Conservation (phyloP, 2,888 invertebrate species). For the Latrodectus elegans region DNA sequence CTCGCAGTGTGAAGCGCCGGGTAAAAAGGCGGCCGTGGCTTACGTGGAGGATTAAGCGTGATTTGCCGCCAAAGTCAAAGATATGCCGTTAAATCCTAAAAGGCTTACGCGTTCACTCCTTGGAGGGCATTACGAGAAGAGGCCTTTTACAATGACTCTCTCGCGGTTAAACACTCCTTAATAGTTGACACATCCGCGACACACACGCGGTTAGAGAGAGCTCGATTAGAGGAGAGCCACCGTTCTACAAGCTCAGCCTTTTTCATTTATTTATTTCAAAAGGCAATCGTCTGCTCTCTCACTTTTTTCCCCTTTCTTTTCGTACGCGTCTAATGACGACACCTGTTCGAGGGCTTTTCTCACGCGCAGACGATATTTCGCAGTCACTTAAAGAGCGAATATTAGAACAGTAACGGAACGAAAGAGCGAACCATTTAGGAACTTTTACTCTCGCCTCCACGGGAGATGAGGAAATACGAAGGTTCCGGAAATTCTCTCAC, state of each 20-base stretch:
- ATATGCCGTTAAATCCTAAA: constrained; percentile 70
- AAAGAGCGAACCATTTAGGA: not conserved
- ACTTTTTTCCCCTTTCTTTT: not conserved
- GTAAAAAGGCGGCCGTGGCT: constrained; percentile 69
- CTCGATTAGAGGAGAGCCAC: constrained; percentile 35
- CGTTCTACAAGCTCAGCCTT: constrained; percentile 19
- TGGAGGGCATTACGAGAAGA: constrained; percentile 66
- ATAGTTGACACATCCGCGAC: constrained; percentile 68
- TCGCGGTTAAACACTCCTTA: constrained; percentile 67
- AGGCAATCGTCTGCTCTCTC: not conserved
- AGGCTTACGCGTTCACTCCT: constrained; percentile 68
- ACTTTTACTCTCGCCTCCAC: no score
- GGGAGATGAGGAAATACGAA: not conserved
- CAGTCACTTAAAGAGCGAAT: not conserved
- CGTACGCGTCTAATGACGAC: constrained; percentile 20
- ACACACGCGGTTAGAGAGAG: constrained; percentile 60
- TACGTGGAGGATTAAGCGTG: constrained; percentile 67
- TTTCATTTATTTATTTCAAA: constrained; percentile 44
- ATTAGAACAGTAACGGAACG: not conserved
- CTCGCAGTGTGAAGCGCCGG: constrained; percentile 61
- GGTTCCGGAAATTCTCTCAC: not conserved
- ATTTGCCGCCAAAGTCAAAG: constrained; percentile 70
- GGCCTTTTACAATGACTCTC: constrained; percentile 66
- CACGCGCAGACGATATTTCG: constrained; percentile 23
- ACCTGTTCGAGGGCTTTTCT: constrained; percentile 53